phyloP scores from a whole-genome alignment of 2,888 invertebrate genomes.

The Cetonia aurata region DNA sequence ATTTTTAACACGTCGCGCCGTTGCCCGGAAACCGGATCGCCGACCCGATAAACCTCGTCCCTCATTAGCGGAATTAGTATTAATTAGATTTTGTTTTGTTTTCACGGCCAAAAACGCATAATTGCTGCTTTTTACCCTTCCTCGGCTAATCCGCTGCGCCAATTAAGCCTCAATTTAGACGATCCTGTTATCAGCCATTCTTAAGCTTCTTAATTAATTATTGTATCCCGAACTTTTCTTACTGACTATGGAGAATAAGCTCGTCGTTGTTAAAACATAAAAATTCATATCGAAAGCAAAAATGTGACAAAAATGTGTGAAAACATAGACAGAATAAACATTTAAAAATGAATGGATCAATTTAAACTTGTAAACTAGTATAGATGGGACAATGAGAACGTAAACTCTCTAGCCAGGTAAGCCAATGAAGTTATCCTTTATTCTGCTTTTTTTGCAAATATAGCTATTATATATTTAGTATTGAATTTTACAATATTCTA shows the following conservation, averaged over 20 bases:
- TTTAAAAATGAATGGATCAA: too few species aligned
- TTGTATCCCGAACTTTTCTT: background rate
- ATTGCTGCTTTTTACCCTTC: slow-evolving; percentile 19
- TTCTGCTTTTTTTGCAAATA: too few species aligned
- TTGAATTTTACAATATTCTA: too few species aligned
- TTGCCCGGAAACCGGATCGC: background rate
- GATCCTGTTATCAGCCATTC: slow-evolving; percentile 4
- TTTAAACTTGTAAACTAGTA: too few species aligned
- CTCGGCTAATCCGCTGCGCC: slow-evolving; percentile 21
- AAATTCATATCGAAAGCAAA: background rate
- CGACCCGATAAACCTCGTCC: slow-evolving; percentile 26
- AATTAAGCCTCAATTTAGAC: slow-evolving; percentile 35
- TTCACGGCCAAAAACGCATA: slow-evolving; percentile 27
- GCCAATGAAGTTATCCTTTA: too few species aligned
- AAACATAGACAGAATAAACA: too few species aligned
- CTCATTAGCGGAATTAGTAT: slow-evolving; percentile 40
- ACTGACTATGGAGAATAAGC: background rate
- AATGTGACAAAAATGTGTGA: too few species aligned
- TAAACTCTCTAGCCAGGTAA: too few species aligned
- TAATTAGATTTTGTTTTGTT: slow-evolving; percentile 39
- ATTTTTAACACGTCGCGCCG: slow-evolving; percentile 20
- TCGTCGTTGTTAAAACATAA: background rate
- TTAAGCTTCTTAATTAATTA: slow-evolving; percentile 24
- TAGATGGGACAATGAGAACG: too few species aligned
- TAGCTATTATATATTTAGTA: too few species aligned